Conservation (phyloP, 2,797 vertebrate species). For the Tamandua tetradactyla region DNA sequence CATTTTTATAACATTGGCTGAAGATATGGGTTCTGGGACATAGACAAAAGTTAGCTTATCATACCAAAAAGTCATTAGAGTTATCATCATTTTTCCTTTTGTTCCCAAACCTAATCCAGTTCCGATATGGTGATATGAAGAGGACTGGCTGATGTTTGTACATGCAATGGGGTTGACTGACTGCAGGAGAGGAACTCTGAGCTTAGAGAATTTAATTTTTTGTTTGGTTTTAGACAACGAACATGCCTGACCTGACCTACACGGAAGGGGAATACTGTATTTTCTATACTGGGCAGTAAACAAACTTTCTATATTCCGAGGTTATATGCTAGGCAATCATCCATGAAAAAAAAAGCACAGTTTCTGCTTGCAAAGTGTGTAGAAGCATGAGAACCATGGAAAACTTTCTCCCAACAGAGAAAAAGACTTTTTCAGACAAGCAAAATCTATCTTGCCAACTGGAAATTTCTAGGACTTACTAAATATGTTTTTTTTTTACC, state of each 20-base stretch:
- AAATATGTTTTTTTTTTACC: background rate
- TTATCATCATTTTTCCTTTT: background rate
- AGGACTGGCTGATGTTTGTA: background rate
- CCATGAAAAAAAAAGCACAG: background rate
- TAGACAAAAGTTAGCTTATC: background rate
- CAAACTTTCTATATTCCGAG: background rate
- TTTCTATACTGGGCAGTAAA: background rate
- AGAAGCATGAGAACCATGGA: background rate
- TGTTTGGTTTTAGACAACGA: background rate
- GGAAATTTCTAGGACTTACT: background rate
- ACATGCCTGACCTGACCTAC: background rate
- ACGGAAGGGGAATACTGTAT: background rate
- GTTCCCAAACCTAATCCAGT: too few species aligned
- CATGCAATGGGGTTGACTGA: background rate
- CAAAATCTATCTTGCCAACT: background rate
- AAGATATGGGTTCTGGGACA: background rate
- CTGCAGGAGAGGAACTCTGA: background rate
- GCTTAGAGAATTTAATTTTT: background rate
- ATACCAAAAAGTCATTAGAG: background rate
- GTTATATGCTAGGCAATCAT: background rate
- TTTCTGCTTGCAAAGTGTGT: background rate
- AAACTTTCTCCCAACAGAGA: background rate
- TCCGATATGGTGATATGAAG: background rate
- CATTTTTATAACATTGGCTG: background rate
- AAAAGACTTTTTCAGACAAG: background rate